Conservation (phyloP, 1,140 invertebrate genomes). For the Spodoptera litura region DNA sequence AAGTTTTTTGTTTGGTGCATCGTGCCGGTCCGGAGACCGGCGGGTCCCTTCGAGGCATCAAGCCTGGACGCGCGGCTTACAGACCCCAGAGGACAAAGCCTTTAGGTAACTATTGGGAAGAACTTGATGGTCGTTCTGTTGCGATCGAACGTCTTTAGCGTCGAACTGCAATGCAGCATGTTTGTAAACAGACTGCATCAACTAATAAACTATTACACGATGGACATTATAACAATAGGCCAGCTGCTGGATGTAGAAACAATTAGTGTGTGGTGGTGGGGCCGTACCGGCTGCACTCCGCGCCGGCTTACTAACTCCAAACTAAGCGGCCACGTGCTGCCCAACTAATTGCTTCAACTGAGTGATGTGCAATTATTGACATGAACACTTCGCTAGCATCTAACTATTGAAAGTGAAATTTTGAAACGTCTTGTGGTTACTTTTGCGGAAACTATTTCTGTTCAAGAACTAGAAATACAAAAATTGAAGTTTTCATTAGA, state of each 20-base stretch:
- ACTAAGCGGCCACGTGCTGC: conserved; percentile 21
- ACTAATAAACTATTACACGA: conserved; percentile 46
- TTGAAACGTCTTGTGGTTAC: background rate
- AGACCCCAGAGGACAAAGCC: conserved; percentile 79
- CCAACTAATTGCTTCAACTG: conserved; percentile 23
- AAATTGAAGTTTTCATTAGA: background rate
- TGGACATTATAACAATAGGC: conserved; percentile 41
- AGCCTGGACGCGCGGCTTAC: conserved; percentile 77
- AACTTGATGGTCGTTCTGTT: conserved; percentile 43
- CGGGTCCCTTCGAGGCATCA: conserved; percentile 75
- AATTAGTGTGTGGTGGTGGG: background rate
- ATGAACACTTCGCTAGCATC: background rate
- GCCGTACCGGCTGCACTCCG: background rate
- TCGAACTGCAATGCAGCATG: conserved; percentile 57
- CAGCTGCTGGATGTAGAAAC: conserved; percentile 17
- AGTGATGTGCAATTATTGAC: conserved; percentile 27
- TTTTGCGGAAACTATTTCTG: background rate
- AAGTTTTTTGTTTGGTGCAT: conserved; percentile 85
- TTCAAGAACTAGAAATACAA: background rate
- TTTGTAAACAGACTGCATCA: conserved; percentile 57
- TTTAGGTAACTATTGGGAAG: conserved; percentile 76
- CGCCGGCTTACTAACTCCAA: conserved; percentile 20
- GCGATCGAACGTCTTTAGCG: conserved; percentile 32
- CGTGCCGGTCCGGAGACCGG: conserved; percentile 80
- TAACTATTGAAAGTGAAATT: conserved; percentile 15